phyloP scores from a whole-genome alignment of 2,888 invertebrate species.

The Gortyna flavago region DNA sequence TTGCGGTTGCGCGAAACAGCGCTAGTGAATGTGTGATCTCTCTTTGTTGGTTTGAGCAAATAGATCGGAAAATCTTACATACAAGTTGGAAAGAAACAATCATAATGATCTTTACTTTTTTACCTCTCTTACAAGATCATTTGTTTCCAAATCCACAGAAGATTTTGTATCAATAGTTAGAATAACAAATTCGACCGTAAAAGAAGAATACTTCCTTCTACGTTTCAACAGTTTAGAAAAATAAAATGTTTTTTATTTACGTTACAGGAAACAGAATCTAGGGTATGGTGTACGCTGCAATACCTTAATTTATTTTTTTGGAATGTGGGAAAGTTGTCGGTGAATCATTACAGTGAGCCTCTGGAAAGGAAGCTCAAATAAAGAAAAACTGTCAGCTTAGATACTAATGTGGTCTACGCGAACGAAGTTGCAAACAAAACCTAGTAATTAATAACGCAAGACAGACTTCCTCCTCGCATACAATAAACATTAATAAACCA shows the following conservation, averaged over 20 bases:
- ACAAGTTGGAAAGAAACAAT: neutral
- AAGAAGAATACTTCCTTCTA: neutral
- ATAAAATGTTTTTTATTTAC: neutral
- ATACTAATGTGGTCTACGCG: constrained; percentile 59
- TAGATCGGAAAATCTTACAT: neutral
- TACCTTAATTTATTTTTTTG: constrained; percentile 30
- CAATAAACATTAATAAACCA: constrained; percentile 63
- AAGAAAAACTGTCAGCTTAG: constrained; percentile 60
- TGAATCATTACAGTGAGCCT: constrained; percentile 45
- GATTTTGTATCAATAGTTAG: too few relatives aligned
- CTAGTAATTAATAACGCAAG: constrained; percentile 61
- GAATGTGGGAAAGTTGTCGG: constrained; percentile 52
- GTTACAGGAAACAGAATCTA: constrained; percentile 5
- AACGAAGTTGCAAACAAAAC: constrained; percentile 58
- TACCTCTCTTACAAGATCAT: neutral
- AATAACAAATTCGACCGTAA: neutral
- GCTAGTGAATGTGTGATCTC: constrained; percentile 38
- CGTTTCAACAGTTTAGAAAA: neutral
- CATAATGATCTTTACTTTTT: neutral
- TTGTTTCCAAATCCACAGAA: neutral
- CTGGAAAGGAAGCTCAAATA: constrained; percentile 39
- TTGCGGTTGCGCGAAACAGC: constrained; percentile 57
- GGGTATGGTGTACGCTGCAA: neutral
- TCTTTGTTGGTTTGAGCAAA: constrained; percentile 31
- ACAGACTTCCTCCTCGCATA: constrained; percentile 60